A percentile compares a stretch with the other conserved stretches of the same genome.
Conservation (phyloP, 2,797 vertebrate genomes). For the Gila robusta region DNA sequence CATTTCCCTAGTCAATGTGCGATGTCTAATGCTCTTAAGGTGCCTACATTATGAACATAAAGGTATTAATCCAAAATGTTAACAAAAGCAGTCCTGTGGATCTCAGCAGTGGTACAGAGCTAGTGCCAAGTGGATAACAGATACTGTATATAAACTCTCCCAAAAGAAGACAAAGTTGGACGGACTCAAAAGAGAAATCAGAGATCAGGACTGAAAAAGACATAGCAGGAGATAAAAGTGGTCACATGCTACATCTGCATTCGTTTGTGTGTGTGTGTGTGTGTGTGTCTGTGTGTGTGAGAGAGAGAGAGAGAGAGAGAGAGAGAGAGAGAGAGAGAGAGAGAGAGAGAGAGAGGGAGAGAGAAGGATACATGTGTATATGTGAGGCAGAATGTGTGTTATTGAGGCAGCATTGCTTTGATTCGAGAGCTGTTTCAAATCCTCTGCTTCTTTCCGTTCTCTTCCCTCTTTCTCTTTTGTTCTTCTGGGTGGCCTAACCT, state of each 20-base stretch:
- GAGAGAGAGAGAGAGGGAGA: too few relatives aligned
- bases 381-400: not conserved
- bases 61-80: constrained; percentile 25
- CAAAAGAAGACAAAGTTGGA: not conserved
- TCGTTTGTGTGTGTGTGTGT: not conserved
- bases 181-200: constrained; percentile 23
- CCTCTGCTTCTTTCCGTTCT: constrained; percentile 25
- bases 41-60: not conserved
- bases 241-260: constrained; percentile 29
- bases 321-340: too few relatives aligned
- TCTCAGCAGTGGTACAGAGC: constrained; percentile 11
- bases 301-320: too few relatives aligned
- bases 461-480: constrained; percentile 52
- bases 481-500: constrained; percentile 61
- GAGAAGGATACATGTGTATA: not conserved
- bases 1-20: not conserved
- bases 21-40: not conserved
- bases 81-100: constrained; percentile 36
- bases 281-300: not conserved
- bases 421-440: constrained; percentile 57
- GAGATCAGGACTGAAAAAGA: constrained; percentile 5
- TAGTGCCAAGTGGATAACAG: constrained; percentile 40
- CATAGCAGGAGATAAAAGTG: not conserved
- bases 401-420: constrained; percentile 49
- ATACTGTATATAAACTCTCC: constrained; percentile 53